Evolutionary conservation across 2,888 invertebrate genomes (phyloP).

Genomic region (Zelleria hepariella): DNA sequence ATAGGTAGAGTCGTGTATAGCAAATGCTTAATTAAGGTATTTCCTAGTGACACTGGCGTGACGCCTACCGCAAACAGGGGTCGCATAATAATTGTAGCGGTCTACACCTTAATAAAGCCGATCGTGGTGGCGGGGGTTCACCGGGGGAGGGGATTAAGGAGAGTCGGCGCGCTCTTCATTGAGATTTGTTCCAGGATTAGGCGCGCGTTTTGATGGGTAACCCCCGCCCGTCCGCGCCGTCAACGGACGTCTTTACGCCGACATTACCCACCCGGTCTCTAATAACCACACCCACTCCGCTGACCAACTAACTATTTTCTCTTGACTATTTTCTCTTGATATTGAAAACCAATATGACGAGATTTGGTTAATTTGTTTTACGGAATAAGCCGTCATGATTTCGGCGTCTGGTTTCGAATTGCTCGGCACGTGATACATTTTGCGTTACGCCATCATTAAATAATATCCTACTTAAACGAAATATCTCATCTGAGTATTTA

Average conservation of each 20-base stretch:
- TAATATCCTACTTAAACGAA: neutral
- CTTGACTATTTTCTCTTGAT: neutral
- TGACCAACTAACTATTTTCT: neutral
- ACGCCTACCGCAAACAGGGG: conserved; percentile 68
- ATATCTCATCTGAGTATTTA: neutral
- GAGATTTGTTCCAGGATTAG: conserved; percentile 72
- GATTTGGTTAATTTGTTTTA: too few species aligned
- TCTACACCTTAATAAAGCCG: conserved; percentile 72
- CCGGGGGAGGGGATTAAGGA: conserved; percentile 25
- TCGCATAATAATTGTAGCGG: conserved; percentile 72
- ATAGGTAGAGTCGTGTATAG: too few species aligned
- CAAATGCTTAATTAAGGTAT: conserved; percentile 67
- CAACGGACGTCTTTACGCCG: neutral
- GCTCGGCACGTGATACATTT: neutral
- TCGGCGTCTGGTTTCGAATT: neutral
- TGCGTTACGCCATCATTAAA: neutral
- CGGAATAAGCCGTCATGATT: neutral
- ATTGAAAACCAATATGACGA: neutral
- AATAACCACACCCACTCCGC: neutral
- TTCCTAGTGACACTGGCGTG: conserved; percentile 60
- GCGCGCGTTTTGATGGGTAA: conserved; percentile 58
- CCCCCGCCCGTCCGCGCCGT: too few species aligned
- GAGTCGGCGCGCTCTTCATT: conserved; percentile 61
- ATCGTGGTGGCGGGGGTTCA: conserved; percentile 44
- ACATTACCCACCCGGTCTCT: neutral